Percentiles rank a stretch among this genome's conserved stretches.
phyloP scores from a whole-genome alignment of 2,113 vertebrate genomes.

The Noturus placidus region DNA sequence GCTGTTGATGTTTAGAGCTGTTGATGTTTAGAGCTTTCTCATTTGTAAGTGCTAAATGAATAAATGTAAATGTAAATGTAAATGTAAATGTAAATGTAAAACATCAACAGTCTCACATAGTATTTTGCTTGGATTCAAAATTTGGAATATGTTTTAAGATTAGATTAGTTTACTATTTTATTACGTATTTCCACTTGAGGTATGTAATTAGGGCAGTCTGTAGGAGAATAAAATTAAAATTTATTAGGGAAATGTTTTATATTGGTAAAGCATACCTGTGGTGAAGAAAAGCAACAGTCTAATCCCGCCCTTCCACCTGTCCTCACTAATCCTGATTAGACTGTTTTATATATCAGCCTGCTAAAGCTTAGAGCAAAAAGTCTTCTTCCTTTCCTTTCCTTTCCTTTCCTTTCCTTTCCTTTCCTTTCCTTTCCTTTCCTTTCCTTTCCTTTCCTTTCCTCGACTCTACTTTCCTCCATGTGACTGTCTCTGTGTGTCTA shows the following conservation, averaged over 20 bases:
- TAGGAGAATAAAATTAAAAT: not conserved
- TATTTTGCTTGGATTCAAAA: not conserved
- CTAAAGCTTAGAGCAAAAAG: constrained; percentile 37
- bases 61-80: too few relatives aligned
- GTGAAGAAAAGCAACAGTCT: constrained; percentile 29
- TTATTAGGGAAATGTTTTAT: constrained; percentile 20
- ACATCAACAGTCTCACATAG: not conserved
- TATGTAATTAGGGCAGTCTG: not conserved
- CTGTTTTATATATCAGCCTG: constrained; percentile 40
- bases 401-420: too few relatives aligned
- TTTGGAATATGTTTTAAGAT: not conserved
- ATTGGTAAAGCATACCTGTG: constrained; percentile 17
- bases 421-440: not conserved
- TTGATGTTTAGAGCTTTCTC: too few relatives aligned
- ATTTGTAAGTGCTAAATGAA: too few relatives aligned
- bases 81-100: too few relatives aligned
- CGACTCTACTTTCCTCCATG: too few relatives aligned
- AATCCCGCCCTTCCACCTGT: constrained; percentile 49
- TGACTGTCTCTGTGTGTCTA: not conserved
- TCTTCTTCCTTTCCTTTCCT: not conserved
- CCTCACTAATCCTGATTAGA: constrained; percentile 54
- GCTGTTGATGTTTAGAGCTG: too few relatives aligned
- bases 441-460: not conserved
- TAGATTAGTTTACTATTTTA: not conserved
- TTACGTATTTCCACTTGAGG: not conserved